phyloP scores from a whole-genome alignment of 2,888 invertebrate species.

The Pyrrhosoma nymphula region DNA sequence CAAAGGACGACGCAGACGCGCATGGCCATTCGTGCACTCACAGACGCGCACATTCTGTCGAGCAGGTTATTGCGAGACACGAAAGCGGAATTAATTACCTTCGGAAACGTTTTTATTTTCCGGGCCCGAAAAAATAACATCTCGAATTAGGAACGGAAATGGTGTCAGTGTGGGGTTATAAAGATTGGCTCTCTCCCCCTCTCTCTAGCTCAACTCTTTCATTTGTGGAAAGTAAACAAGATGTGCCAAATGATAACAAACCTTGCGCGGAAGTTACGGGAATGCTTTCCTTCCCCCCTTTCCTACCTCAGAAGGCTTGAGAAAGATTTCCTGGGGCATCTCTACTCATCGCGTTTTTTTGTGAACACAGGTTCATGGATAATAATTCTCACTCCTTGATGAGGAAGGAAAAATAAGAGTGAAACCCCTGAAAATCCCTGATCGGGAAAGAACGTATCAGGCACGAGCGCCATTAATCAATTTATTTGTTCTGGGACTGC shows the following conservation, averaged over 20 bases:
- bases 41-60: not conserved
- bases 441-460: no score
- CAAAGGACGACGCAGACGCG: not conserved
- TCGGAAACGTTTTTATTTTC: constrained; percentile 5
- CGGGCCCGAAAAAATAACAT: not conserved
- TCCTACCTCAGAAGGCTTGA: no score
- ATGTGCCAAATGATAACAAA: not conserved
- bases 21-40: not conserved
- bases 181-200: not conserved
- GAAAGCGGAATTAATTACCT: not conserved
- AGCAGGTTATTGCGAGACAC: not conserved
- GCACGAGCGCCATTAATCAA: no score
- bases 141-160: constrained; percentile 32
- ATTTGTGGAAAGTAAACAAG: not conserved
- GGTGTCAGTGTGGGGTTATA: not conserved
- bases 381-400: no score
- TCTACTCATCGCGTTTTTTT: no score
- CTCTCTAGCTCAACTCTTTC: not conserved
- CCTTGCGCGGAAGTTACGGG: not conserved
- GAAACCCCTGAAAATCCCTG: no score
- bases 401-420: no score
- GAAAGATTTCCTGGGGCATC: no score
- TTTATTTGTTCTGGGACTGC: no score
- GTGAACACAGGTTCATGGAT: no score
- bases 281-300: not conserved